These are phyloP conservation scores for Bombylius discolor DNA, from an alignment of 2,888 invertebrate species.

Conservation along the genomic window DNA sequence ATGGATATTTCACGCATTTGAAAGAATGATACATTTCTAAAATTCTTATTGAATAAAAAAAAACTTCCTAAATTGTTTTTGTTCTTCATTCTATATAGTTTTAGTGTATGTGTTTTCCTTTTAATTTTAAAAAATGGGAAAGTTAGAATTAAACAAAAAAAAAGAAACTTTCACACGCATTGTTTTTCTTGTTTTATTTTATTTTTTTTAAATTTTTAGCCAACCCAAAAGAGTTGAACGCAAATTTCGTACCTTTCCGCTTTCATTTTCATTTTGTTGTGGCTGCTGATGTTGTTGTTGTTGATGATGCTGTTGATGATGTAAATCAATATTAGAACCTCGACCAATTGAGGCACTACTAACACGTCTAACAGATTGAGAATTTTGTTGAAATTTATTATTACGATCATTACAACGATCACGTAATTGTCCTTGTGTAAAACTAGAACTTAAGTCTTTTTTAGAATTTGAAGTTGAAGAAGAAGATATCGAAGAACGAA, in stretches of 20 bases:
- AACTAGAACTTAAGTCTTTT: constrained; percentile 18
- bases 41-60: no score
- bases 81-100: no score
- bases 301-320: constrained; percentile 6
- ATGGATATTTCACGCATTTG: no score
- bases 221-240: constrained; percentile 37
- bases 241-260: constrained; percentile 38
- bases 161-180: not conserved
- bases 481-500: no score
- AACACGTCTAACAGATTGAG: constrained; percentile 22
- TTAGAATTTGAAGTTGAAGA: constrained; percentile 12
- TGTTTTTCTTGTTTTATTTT: not conserved
- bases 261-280: constrained; percentile 27
- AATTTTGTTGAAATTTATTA: constrained; percentile 4
- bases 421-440: constrained; percentile 17
- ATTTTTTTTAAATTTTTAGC: constrained; percentile 30
- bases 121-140: no score
- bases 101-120: no score
- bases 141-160: no score
- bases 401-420: constrained; percentile 5
- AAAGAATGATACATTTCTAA: no score
- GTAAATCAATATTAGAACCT: constrained; percentile 15
- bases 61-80: no score
- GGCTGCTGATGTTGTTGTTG: constrained; percentile 8
- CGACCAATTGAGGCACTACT: constrained; percentile 34